Conservation (phyloP, 2,797 vertebrate genomes). For the Tenualosa ilisha region DNA sequence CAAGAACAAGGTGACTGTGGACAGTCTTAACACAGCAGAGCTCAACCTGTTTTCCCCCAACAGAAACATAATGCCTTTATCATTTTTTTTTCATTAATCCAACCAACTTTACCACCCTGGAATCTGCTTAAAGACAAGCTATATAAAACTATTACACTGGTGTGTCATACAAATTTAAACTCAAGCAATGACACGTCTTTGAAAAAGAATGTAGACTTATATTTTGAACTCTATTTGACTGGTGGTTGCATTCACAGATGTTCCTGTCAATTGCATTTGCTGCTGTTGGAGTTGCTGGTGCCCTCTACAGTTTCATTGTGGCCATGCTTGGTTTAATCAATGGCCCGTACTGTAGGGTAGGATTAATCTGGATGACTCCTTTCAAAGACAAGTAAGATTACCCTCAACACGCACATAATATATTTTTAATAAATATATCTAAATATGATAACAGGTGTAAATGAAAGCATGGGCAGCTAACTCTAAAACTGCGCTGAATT, state of each 20-base stretch:
- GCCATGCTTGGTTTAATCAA: constrained; percentile 71
- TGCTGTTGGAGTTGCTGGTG: constrained; percentile 71
- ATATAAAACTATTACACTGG: not conserved
- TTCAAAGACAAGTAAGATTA: constrained; percentile 59
- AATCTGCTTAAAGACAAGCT: not conserved
- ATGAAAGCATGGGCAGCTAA: too few relatives aligned
- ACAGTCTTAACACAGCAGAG: not conserved
- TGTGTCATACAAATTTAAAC: not conserved
- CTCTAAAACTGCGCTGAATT: not conserved
- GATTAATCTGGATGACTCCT: constrained; percentile 44
- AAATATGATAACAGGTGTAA: not conserved
- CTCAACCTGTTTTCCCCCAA: not conserved
- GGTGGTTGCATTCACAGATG: constrained; percentile 69
- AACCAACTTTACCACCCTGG: not conserved
- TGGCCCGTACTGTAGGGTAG: constrained; percentile 67
- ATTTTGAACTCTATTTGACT: not conserved
- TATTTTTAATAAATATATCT: too few relatives aligned
- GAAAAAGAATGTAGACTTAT: not conserved
- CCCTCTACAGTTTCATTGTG: constrained; percentile 71
- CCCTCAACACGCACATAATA: too few relatives aligned
- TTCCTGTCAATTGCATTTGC: constrained; percentile 79
- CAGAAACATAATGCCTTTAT: not conserved
- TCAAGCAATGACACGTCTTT: not conserved
- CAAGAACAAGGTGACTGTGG: not conserved
- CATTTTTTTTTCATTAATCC: not conserved